Evolutionary conservation across 2,113 vertebrate genomes (phyloP).

Genomic region (Ia io): DNA sequence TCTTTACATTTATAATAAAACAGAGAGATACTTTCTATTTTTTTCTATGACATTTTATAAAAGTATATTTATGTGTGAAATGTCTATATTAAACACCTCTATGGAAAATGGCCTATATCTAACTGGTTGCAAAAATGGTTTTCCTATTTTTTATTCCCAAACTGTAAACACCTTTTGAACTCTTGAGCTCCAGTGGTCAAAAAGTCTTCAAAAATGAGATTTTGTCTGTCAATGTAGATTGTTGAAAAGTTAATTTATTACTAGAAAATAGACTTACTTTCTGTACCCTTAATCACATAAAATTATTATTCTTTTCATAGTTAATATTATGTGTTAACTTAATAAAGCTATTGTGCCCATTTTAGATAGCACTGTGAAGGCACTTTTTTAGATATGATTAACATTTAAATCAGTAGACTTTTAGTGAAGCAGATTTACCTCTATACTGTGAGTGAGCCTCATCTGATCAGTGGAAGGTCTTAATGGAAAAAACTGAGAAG

Average conservation of each 20-base stretch:
- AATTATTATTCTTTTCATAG: conserved; percentile 48
- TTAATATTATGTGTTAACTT: neutral
- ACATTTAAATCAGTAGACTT: neutral
- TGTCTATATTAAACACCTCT: neutral
- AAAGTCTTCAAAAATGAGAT: conserved; percentile 2
- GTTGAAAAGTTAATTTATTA: conserved; percentile 63
- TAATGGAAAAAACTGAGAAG: neutral
- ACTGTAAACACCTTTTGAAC: neutral
- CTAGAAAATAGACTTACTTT: neutral
- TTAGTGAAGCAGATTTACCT: neutral
- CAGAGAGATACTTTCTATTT: neutral
- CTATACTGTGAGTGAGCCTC: neutral
- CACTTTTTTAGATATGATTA: neutral
- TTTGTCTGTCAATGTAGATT: conserved; percentile 17
- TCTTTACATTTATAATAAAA: neutral
- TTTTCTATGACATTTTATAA: neutral
- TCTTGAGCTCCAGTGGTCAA: neutral
- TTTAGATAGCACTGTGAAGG: neutral
- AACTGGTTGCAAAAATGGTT: neutral
- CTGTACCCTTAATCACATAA: conserved; percentile 47
- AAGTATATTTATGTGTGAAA: neutral
- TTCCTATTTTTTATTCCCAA: neutral
- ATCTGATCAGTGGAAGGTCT: neutral
- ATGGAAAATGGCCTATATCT: neutral
- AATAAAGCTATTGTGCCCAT: neutral